Conservation (phyloP, 30 jellyfish, hydroid and myxozoan genomes). For the Sanderia malayensis region DNA sequence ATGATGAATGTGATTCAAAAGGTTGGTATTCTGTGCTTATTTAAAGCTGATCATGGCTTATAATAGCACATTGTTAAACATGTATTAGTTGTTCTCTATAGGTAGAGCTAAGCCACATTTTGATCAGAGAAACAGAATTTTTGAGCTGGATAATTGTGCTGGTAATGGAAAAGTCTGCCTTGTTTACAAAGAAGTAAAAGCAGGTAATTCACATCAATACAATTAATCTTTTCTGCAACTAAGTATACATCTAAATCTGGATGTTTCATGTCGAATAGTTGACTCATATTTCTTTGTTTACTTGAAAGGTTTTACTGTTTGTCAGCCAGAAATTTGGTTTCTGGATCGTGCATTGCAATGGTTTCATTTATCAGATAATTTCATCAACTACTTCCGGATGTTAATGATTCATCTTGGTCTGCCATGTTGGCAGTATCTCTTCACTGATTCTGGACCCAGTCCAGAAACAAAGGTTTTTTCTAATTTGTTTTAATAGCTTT, state of each 20-base stretch:
- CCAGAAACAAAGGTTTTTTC: conserved; percentile 82
- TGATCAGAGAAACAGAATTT: conserved; percentile 55
- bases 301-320: conserved; percentile 60
- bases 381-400: conserved; percentile 75
- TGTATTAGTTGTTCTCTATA: neutral
- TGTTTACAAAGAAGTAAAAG: conserved; percentile 72
- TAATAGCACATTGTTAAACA: too few relatives aligned
- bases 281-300: too few relatives aligned
- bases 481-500: too few relatives aligned
- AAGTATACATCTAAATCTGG: neutral
- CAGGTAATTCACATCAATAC: too few relatives aligned
- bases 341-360: conserved; percentile 83
- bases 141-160: conserved; percentile 65
- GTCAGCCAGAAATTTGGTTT: conserved; percentile 85
- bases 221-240: neutral
- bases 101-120: conserved; percentile 57
- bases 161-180: conserved; percentile 90
- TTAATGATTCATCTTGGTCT: conserved; percentile 83
- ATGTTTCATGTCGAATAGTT: neutral
- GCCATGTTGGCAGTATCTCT: conserved; percentile 81
- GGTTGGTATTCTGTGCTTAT: conserved; percentile 33
- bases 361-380: conserved; percentile 64
- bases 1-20: conserved; percentile 35
- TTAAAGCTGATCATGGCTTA: too few relatives aligned
- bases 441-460: conserved; percentile 72